Base-by-base conservation (phyloP, 2,113 vertebrate species). In the Carollia perspicillata region DNA sequence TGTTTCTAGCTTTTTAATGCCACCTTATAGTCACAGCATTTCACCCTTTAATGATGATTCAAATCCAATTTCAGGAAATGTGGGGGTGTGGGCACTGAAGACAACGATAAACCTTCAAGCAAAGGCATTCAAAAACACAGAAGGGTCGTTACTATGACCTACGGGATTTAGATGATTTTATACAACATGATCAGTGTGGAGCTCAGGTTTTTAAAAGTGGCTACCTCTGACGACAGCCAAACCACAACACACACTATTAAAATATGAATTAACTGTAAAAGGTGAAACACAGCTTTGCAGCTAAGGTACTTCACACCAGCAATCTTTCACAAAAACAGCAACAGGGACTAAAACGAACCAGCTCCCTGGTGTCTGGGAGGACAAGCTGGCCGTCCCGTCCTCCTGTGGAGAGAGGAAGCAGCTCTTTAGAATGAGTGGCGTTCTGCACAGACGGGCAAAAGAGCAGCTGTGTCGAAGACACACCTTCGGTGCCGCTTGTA, bases 11-110 rank as follows among this genome's bases (percentile, higher is more conserved):
- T 65, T 95, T 68, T 94, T 93, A 93, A 93, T 17, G 49, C 11
- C 66, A 68, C 22, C 4, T 84, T 14, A 75, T 49, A 93, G 71
- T 77, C 40, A 68, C 17, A 92, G 13, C 35, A 97, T 97, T 96
- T 78, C 49, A 93, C 84, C 49, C 80, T 94, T 97, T 90, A 37
- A 87, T 94, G 51, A 93, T 93, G 93, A 97, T 93, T 97, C 5
- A 84, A 97, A 95, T 95, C 40, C 78, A 98, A 88, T 89, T 93
- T 95, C 89, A 66, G 91, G 85, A 95, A 97, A 96, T 20, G 77
- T 8, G 26, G 17, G 44, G 93, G 53, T 96, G 97, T 84, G 97
- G 53, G 75, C 42, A 93, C 60, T 51, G 92, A 88, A 97, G 91
- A 55, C 81, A 93, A 93, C 8, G 80, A 84, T 92, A 74, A 90